These are phyloP conservation scores for Masticophis lateralis DNA, from an alignment of 2,797 vertebrate genomes.

Conservation along the genomic window DNA sequence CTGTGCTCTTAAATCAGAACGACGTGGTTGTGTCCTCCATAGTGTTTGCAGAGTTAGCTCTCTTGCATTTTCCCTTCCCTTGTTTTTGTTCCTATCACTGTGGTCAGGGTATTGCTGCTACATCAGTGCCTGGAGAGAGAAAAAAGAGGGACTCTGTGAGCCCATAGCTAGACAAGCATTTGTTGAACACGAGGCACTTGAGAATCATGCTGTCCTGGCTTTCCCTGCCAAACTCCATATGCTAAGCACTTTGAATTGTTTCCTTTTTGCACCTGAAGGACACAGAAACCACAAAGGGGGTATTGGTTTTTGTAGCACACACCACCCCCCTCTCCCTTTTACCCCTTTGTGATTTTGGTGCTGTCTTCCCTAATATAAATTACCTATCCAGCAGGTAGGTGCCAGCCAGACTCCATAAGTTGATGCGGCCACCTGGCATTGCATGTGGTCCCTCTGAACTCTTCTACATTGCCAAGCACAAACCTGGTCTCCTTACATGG, in stretches of 20 bases:
- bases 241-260: background rate
- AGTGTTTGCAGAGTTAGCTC: background rate
- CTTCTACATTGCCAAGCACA: background rate
- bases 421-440: background rate
- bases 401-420: background rate
- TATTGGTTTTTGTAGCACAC: accelerated
- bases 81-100: background rate
- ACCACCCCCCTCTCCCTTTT: accelerated
- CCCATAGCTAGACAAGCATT: background rate
- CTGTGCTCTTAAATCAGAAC: background rate
- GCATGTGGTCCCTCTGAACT: accelerated
- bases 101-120: slow-evolving; percentile 1
- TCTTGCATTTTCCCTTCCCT: background rate
- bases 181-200: slow-evolving; percentile 39
- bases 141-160: background rate
- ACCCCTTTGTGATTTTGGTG: accelerated
- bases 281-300: accelerated
- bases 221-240: background rate
- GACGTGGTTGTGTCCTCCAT: background rate
- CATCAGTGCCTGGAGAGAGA: background rate
- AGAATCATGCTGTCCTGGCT: background rate
- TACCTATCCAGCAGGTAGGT: background rate
- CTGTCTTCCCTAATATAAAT: background rate
- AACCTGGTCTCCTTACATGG: accelerated
- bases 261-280: background rate